A percentile compares a stretch with the other conserved stretches of the same genome.
phyloP scores from a whole-genome alignment of 2,113 vertebrate species.

The Diadophis punctatus region DNA sequence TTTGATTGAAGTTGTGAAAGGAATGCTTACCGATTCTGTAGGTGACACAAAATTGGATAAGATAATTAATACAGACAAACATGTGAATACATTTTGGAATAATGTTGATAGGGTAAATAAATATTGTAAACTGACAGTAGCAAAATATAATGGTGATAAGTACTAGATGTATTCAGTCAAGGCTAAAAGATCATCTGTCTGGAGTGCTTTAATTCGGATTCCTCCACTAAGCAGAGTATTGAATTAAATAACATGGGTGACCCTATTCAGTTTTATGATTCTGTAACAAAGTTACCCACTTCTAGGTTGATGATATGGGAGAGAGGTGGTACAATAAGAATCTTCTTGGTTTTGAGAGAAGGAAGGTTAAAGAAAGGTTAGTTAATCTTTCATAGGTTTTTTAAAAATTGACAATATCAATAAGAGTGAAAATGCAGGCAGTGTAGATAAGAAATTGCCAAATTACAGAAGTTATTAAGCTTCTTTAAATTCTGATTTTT shows the following conservation, averaged over 20 bases:
- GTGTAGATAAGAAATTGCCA: not conserved
- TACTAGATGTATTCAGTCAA: not conserved
- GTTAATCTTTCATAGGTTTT: not conserved
- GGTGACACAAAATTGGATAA: not conserved
- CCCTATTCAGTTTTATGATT: not conserved
- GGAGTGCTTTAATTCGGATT: not conserved
- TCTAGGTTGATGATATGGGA: not conserved
- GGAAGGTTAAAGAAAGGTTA: not conserved
- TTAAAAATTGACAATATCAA: not conserved
- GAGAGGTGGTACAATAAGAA: not conserved
- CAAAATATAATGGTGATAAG: not conserved
- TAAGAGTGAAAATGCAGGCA: not conserved
- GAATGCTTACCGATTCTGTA: not conserved
- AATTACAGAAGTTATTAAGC: not conserved
- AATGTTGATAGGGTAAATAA: not conserved
- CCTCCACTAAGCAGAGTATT: not conserved
- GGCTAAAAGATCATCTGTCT: not conserved
- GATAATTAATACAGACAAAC: not conserved
- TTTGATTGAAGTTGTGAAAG: not conserved
- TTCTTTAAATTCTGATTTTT: not conserved
- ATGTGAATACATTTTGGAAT: not conserved
- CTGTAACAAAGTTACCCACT: not conserved
- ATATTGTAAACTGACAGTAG: not conserved
- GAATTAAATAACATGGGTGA: not conserved
- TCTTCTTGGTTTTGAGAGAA: not conserved